phyloP scores from a whole-genome alignment of 1,140 invertebrate genomes.

The Conus ventricosus region DNA sequence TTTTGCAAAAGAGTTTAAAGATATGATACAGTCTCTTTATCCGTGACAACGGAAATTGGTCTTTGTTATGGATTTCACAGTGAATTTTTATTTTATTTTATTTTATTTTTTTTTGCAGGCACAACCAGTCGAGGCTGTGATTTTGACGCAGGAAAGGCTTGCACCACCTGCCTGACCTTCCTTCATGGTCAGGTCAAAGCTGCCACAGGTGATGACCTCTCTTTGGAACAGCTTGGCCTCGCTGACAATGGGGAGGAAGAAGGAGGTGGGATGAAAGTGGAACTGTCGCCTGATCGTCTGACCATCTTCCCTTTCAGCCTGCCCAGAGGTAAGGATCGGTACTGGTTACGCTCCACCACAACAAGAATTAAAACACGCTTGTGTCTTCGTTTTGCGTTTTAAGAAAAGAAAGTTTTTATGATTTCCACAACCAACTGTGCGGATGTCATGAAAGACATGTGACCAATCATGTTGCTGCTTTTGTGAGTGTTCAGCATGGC shows the following conservation, averaged over 20 bases:
- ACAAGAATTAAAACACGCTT: too few relatives aligned
- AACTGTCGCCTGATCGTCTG: constrained; percentile 58
- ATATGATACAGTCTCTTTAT: too few relatives aligned
- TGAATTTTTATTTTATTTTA: too few relatives aligned
- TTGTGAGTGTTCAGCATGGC: too few relatives aligned
- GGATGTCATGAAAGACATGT: too few relatives aligned
- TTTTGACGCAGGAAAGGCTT: constrained; percentile 40
- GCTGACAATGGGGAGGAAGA: background rate
- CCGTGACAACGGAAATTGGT: too few relatives aligned
- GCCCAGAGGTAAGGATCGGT: constrained; percentile 62
- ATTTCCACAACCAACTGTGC: too few relatives aligned
- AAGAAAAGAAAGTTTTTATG: too few relatives aligned
- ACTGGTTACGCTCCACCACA: background rate
- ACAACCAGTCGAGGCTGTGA: constrained; percentile 56
- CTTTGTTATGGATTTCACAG: too few relatives aligned
- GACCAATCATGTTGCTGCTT: too few relatives aligned
- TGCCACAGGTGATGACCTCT: constrained; percentile 54
- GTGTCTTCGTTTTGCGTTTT: too few relatives aligned
- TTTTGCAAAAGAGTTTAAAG: too few relatives aligned
- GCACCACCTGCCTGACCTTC: constrained; percentile 57
- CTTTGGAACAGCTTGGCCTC: constrained; percentile 54
- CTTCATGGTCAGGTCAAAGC: constrained; percentile 62
- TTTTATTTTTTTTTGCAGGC: constrained; percentile 51
- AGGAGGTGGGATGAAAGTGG: constrained; percentile 7
- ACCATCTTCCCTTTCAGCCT: constrained; percentile 75